A percentile compares a stretch with the other conserved stretches of the same genome.
Conservation (phyloP, 1,140 invertebrate genomes). For the Papilio helenus region DNA sequence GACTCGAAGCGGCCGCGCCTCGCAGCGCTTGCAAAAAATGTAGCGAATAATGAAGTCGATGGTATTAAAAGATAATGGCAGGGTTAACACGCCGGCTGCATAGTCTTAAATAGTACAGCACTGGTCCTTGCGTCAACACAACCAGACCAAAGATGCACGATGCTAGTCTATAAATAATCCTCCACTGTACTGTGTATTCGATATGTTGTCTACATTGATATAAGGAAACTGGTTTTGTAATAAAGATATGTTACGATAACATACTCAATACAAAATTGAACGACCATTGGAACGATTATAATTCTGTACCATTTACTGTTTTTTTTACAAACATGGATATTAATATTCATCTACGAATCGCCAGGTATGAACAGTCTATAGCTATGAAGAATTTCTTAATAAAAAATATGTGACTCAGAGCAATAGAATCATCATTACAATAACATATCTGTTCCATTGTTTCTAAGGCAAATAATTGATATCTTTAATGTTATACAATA, state of each 20-base stretch:
- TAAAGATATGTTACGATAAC: not conserved
- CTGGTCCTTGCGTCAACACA: constrained; percentile 48
- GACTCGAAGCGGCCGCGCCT: constrained; percentile 71
- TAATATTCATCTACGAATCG: not conserved
- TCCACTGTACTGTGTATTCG: constrained; percentile 24
- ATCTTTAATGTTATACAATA: not conserved
- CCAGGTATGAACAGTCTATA: not conserved
- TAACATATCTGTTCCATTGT: constrained; percentile 14
- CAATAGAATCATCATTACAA: constrained; percentile 5
- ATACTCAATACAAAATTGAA: not conserved
- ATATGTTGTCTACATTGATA: constrained; percentile 15
- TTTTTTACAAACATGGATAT: not conserved
- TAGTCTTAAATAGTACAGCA: constrained; percentile 67
- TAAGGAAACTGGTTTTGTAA: not conserved
- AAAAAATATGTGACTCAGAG: not conserved
- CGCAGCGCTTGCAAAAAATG: constrained; percentile 76
- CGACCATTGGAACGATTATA: not conserved
- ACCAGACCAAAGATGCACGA: constrained; percentile 29
- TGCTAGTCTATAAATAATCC: constrained; percentile 39
- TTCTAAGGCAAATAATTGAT: constrained; percentile 8
- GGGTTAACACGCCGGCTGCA: constrained; percentile 75
- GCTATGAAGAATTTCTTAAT: not conserved
- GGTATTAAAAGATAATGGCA: constrained; percentile 81
- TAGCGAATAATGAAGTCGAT: constrained; percentile 80
- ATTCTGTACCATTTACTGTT: not conserved